These are phyloP conservation scores for Laupala kohalensis DNA, from an alignment of 1,140 invertebrate species.

Conservation along the genomic window DNA sequence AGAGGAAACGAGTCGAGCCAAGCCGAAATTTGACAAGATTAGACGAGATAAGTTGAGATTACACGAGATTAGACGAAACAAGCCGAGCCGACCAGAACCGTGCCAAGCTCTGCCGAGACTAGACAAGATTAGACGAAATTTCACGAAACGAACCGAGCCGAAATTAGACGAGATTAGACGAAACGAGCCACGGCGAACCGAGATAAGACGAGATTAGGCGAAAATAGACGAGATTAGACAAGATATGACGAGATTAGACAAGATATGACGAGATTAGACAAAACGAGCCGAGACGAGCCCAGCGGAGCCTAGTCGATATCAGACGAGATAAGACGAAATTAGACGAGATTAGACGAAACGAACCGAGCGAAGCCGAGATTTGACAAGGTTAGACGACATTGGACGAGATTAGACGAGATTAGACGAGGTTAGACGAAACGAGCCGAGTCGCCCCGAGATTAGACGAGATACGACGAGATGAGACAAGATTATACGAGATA, in stretches of 20 bases:
- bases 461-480: background rate
- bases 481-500: background rate
- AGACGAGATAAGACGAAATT: background rate
- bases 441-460: background rate
- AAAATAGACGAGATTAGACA: background rate
- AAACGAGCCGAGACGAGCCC: background rate
- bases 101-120: background rate
- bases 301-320: background rate
- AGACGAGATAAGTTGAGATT: constrained; percentile 1
- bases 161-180: background rate
- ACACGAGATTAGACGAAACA: background rate
- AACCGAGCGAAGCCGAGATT: background rate
- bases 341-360: background rate
- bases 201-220: background rate
- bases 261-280: background rate
- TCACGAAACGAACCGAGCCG: background rate
- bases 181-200: background rate
- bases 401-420: background rate
- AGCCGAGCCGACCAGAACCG: background rate
- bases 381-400: background rate
- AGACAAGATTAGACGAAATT: background rate
- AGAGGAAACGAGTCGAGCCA: background rate
- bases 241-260: background rate
- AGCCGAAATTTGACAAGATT: background rate
- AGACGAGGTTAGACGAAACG: background rate